Base-by-base conservation (phyloP, 2,113 vertebrate genomes). In the Egretta garzetta region DNA sequence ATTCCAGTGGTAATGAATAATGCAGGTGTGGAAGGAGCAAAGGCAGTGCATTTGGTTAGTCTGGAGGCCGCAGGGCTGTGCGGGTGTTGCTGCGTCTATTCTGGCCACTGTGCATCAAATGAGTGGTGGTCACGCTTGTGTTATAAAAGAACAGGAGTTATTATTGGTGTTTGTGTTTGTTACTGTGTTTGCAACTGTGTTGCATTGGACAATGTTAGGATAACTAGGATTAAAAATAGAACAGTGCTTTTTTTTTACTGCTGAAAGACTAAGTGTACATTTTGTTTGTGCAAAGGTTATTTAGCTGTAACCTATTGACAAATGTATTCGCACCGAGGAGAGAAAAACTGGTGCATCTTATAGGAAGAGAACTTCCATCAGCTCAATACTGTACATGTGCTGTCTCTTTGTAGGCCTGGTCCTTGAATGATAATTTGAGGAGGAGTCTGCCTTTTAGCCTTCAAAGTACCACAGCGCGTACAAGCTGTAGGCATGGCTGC, bases 61-160 rank as follows among this genome's bases (percentile, higher is more conserved):
- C 32, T 19, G 49, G 56, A 80, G 41, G 93, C 72, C 4, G 1
- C 32, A 7, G 75, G 11, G 30, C 12, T 86, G 15, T 12, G 2
- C 2, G 17, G 32, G 2, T 47, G 20, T 47, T 8, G 21, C 6
- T 33, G 22, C 41, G n/a, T 32, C 58, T 32, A 4, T 82, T 68
- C 41, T 63, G 83, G 19, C n/a, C 24, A 1, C 33, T 30, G 33
- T 13, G 1, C 20, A 9, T 24, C 73, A 22, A 9, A 15, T 22
- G 73, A 35, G 55, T 28, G 5, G 16, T 9, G 5, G n/a, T 41
- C 32, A 16, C 52, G 1, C 55, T 30, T 49, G 37, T 22, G 10
- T 33, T 30, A 5, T 3, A 24, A 8, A 80, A 47, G 32, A 50
- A 12, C 0, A 1, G 18, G 35, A 33, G 26, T 50, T 86, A 4